Evolutionary conservation across 2,113 vertebrate species (phyloP).

Genomic region (Nesogale talazaci): DNA sequence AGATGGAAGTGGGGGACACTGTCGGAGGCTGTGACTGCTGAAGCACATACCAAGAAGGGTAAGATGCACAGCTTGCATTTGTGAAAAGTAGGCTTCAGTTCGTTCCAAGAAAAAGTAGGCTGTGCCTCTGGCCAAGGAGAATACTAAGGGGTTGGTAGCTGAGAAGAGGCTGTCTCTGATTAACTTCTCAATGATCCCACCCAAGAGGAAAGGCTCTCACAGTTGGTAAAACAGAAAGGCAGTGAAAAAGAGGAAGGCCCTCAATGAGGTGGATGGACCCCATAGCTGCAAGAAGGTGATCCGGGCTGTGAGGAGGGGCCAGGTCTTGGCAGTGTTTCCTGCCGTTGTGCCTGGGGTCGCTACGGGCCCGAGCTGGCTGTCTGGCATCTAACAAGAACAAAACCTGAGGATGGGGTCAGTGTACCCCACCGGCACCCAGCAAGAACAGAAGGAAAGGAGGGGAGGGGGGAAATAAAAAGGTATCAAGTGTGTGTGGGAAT

Average conservation of each 20-base stretch:
- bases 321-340: no score
- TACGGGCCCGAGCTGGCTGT: no score
- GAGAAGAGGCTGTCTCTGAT: not conserved
- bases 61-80: not conserved
- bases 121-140: not conserved
- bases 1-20: not conserved
- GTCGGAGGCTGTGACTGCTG: not conserved
- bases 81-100: conserved; percentile 23
- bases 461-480: not conserved
- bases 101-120: not conserved
- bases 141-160: not conserved
- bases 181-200: conserved; percentile 21
- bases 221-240: no score
- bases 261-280: no score
- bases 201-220: not conserved
- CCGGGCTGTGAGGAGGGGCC: no score
- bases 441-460: not conserved
- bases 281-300: no score
- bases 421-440: not conserved
- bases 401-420: no score
- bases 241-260: no score
- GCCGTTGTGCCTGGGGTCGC: no score
- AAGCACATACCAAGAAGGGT: not conserved
- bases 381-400: no score
- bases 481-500: not conserved